A percentile compares a stretch with the other conserved stretches of the same genome.
Conservation (phyloP, 2,113 vertebrate genomes). For the Corythoichthys haematopterus region DNA sequence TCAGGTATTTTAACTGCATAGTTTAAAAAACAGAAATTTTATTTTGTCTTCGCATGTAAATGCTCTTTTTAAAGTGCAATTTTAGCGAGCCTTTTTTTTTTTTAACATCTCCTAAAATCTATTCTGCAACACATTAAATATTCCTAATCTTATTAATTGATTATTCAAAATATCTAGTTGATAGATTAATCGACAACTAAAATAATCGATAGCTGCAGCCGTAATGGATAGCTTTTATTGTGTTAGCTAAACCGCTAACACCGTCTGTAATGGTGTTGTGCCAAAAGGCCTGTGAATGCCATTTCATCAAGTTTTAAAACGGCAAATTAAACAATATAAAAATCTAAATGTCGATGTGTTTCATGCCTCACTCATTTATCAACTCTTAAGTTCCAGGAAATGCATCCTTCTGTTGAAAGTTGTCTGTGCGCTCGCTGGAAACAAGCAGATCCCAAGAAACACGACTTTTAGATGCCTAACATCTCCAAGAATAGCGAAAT, state of each 20-base stretch:
- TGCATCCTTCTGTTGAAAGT: slow-evolving; percentile 3
- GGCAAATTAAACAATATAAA: background rate
- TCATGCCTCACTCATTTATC: slow-evolving; percentile 6
- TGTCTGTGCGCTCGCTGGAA: background rate
- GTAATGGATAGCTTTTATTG: background rate
- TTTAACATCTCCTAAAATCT: no score
- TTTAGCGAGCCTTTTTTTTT: no score
- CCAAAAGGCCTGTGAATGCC: slow-evolving; percentile 31
- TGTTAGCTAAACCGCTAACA: background rate
- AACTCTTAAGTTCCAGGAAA: slow-evolving; percentile 6
- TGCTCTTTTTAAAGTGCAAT: no score
- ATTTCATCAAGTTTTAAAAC: background rate
- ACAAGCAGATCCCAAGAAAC: background rate
- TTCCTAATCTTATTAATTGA: no score
- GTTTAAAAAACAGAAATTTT: no score
- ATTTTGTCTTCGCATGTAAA: no score
- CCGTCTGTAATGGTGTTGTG: slow-evolving; percentile 35
- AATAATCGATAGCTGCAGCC: no score
- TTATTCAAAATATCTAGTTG: no score
- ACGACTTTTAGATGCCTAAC: background rate
- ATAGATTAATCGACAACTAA: no score
- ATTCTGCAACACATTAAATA: no score
- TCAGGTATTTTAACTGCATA: no score
- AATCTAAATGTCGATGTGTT: slow-evolving; percentile 5
- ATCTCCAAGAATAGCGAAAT: background rate